Conservation (phyloP, 2,888 invertebrate genomes). For the Lymantria dispar region DNA sequence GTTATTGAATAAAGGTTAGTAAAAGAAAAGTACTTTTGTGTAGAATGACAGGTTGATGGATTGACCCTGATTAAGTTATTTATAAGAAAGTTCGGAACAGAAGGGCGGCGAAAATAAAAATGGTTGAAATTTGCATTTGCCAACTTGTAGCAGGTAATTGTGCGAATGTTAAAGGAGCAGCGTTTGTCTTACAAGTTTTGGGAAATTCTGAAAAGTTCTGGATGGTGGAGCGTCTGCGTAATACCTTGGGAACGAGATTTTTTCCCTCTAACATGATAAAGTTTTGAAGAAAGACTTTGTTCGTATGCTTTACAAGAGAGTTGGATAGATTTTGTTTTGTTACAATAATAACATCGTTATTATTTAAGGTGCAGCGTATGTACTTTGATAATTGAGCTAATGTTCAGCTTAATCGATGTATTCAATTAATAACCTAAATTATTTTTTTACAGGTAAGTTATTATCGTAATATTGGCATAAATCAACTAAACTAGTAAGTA, state of each 20-base stretch:
- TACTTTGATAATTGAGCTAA: slow-evolving; percentile 8
- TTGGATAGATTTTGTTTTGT: slow-evolving; percentile 21
- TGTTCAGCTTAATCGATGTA: neutral
- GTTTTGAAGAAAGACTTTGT: slow-evolving; percentile 27
- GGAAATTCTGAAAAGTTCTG: slow-evolving; percentile 37
- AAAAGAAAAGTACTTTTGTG: slow-evolving; percentile 45
- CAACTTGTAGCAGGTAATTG: slow-evolving; percentile 35
- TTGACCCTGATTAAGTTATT: slow-evolving; percentile 51
- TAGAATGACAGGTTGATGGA: slow-evolving; percentile 56
- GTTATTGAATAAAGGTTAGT: slow-evolving; percentile 42
- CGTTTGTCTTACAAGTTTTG: slow-evolving; percentile 39
- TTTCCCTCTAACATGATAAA: slow-evolving; percentile 32
- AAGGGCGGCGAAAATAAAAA: slow-evolving; percentile 36
- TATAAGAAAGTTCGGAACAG: slow-evolving; percentile 37
- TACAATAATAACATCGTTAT: no score
- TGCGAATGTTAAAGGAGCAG: slow-evolving; percentile 34
- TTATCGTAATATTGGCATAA: slow-evolving; percentile 1
- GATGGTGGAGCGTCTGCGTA: slow-evolving; percentile 29
- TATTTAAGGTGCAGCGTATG: neutral
- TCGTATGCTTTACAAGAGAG: slow-evolving; percentile 17
- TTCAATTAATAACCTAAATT: neutral
- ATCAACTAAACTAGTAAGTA: no score
- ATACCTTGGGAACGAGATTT: slow-evolving; percentile 34
- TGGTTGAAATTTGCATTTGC: slow-evolving; percentile 34
- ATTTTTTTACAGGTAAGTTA: slow-evolving; percentile 4